Evolutionary conservation across 30 jellyfish, hydroid and myxozoan genomes (phyloP), one percentile per base, ranked within the genome.

Genomic region (Cassiopea xamachana): DNA sequence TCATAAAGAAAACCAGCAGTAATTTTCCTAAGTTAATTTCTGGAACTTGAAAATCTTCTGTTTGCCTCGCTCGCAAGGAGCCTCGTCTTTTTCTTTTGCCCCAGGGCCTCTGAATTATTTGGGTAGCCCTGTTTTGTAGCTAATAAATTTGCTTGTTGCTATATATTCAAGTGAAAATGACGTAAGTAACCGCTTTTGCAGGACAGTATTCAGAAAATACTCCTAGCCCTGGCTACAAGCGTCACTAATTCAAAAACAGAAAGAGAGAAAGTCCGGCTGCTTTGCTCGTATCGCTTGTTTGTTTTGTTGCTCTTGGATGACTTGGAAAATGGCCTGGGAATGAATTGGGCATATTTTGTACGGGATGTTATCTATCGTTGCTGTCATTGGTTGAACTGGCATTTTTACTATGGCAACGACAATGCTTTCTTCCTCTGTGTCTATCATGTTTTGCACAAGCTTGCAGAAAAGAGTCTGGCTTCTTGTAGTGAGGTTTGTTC

Each of bases 291-390:
- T 61, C 75, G 95, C 7, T 48, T 88, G 45, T 67, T 88, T n/a
- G 90, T 88, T 43, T 2, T 78, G 10, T 43, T 88, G 45, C 71
- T 88, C 12, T 48, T 88, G 60, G 95, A 88, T 55, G 90, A 79
- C 14, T 46, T 83, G 18, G 87, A 78, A 7, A 70, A 69, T 67
- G 81, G 90, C 45, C 90, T 88, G 86, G 95, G 95, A 67, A 16
- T 80, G 90, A 88, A 70, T 46, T 77, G 95, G 86, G 95, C 95
- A 9, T 88, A 61, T 76, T 77, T 88, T 73, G 58, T 88, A 7
- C 95, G 95, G 78, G 95, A 88, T 87, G 95, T 88, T 90, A 88
- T 88, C 70, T 74, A 80, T 58, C 69, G 95, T 48, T 88, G 95
- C 82, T 78, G 95, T 43, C 95, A 88, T 69, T 88, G 95, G 95